Base-by-base conservation (phyloP, 1,140 invertebrate genomes). In the Vanessa tameamea region DNA sequence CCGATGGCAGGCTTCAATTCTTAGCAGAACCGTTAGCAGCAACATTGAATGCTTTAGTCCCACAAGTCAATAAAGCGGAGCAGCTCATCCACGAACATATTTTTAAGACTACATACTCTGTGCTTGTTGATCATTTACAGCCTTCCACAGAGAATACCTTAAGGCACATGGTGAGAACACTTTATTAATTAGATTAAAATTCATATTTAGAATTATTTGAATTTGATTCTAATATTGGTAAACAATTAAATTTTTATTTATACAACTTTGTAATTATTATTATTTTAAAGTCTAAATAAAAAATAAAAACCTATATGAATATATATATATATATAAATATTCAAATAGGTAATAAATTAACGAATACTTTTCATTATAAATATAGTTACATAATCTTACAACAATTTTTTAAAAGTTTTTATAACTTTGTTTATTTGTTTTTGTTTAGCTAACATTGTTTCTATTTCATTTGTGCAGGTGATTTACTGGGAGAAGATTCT, bases 401-500 rank as follows among this genome's bases (percentile, higher is more conserved):
- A n/a, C n/a, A 20, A 20, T 20, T 20, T 20, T 20, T 20, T 20
- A 0, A 0, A 20, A 20, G 20, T 20, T 20, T 20, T 20, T 20
- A 0, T 20, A 20, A 20, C 20, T 20, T 20, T 20, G 0, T 20
- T 20, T n/a, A n/a, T n/a, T 0, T 20, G 20, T 20, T 20, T 20
- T 20, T 20, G 20, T 20, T 20, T 20, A 20, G 20, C 20, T 20
- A 20, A 20, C 20, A 20, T 31, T 31, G 3, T 31, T 31, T 6
- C 3, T 47, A 50, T 76, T 47, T 70, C 63, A 48, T n/a, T 70
- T 64, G 75, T 80, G 11, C 64, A 93, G 92, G 87, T 93, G 6
- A 93, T 96, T 76, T 98, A 97, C 82, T 96, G 98, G 95, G 97
- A 98, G 88, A 95, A 95, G 76, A 94, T 98, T 64, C 83, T 98